A percentile compares a stretch with the other conserved stretches of the same genome.
Evolutionary conservation across 1,140 invertebrate genomes (phyloP).

Genomic region (Brachionus sp.): DNA sequence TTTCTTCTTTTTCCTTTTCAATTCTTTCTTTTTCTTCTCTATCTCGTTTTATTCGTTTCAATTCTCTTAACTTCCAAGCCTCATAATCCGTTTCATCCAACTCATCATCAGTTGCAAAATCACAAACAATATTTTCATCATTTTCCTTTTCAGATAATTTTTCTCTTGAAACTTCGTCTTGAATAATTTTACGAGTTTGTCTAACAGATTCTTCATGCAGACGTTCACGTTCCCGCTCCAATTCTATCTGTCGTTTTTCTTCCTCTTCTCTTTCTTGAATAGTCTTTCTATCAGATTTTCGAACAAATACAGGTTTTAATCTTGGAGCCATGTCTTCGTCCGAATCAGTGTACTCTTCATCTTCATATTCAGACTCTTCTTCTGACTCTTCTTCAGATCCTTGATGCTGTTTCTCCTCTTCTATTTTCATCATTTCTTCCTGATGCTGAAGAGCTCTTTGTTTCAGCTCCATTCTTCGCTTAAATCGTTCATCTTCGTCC

Average conservation of each 20-base stretch:
- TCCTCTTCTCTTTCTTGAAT: conserved; percentile 89
- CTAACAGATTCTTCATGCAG: conserved; percentile 74
- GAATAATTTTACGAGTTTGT: conserved; percentile 82
- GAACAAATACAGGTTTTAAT: conserved; percentile 93
- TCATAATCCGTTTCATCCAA: conserved; percentile 97
- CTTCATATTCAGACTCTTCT: conserved; percentile 61
- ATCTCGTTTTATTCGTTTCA: conserved; percentile 90
- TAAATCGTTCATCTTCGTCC: conserved; percentile 45
- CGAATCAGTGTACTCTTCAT: conserved; percentile 72
- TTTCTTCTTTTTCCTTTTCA: conserved; percentile 76
- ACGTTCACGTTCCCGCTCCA: conserved; percentile 72
- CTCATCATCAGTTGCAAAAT: conserved; percentile 92
- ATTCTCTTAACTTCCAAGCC: conserved; percentile 91
- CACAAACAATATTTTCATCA: conserved; percentile 62
- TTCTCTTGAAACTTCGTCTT: conserved; percentile 71
- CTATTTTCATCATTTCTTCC: conserved; percentile 61
- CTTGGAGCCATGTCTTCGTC: conserved; percentile 70
- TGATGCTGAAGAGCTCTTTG: conserved; percentile 12
- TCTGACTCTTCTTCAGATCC: conserved; percentile 74
- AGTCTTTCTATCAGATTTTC: conserved; percentile 85
- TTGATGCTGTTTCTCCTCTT: conserved; percentile 62
- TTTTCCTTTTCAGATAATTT: conserved; percentile 66
- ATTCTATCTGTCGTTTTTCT: conserved; percentile 75
- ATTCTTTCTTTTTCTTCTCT: conserved; percentile 81
- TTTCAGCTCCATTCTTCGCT: conserved; percentile 44